Evolutionary conservation across 1,140 invertebrate species (phyloP).

Genomic region (Drosophila busckii): DNA sequence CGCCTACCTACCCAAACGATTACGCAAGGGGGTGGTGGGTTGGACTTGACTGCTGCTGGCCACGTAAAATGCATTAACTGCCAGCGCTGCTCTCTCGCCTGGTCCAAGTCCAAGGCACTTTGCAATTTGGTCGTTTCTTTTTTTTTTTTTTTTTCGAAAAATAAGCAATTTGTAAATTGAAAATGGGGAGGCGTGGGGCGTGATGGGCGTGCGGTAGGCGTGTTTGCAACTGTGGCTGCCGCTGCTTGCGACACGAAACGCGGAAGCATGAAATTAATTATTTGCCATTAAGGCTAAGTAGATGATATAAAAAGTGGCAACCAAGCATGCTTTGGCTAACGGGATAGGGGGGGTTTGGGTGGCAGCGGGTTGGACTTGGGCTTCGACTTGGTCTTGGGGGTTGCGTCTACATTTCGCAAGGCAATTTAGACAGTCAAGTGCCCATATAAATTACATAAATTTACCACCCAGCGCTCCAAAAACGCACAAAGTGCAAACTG

Average conservation of each 20-base stretch:
- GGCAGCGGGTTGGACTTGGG: neutral
- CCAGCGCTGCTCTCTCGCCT: conserved; percentile 1
- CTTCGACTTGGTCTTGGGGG: no score
- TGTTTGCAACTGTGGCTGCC: neutral
- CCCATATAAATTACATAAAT: conserved; percentile 79
- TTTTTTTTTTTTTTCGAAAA: no score
- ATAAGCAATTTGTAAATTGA: conserved; percentile 78
- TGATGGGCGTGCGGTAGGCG: conserved; percentile 2
- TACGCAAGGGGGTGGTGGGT: neutral
- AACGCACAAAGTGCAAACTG: conserved; percentile 23
- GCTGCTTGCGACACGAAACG: conserved; percentile 45
- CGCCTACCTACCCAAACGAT: neutral
- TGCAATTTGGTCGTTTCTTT: conserved; percentile 73
- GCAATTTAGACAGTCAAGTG: conserved; percentile 79
- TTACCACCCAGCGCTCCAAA: conserved; percentile 58
- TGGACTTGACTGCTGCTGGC: conserved; percentile 40
- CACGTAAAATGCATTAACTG: conserved; percentile 77
- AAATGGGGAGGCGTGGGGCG: conserved; percentile 35
- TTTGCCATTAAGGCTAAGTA: conserved; percentile 79
- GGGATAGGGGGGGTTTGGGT: no score
- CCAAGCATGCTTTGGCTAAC: conserved; percentile 24
- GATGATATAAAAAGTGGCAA: conserved; percentile 74
- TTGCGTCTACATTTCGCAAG: conserved; percentile 49
- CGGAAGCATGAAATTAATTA: conserved; percentile 78
- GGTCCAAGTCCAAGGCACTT: conserved; percentile 63